Base-by-base conservation (phyloP, 1,140 invertebrate species). In the Brachystomella parvula region DNA sequence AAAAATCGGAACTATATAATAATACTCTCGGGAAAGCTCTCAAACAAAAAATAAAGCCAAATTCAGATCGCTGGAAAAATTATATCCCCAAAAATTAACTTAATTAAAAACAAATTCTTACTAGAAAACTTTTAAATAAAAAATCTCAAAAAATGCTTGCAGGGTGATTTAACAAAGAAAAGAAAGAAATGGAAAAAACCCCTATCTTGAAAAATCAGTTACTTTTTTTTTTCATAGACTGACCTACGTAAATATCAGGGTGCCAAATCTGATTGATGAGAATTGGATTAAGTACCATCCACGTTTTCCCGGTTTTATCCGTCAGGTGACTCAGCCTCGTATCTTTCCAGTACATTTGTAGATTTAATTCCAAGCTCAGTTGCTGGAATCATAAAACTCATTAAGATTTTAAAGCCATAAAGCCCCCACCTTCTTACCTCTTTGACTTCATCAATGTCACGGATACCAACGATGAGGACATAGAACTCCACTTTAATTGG, bases 171-270 rank as follows among this genome's bases (percentile, higher is more conserved):
- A n/a, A n/a, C n/a, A n/a, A n/a, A n/a, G n/a, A n/a, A n/a, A n/a
- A n/a, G n/a, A n/a, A n/a, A n/a, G n/a, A n/a, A n/a, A n/a, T n/a
- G n/a, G n/a, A n/a, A n/a, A n/a, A n/a, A n/a, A n/a, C n/a, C n/a
- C n/a, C n/a, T n/a, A n/a, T n/a, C n/a, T n/a, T n/a, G n/a, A n/a
- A 59, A 15, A 26, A 6, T 19, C 29, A 59, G 32, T 32, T 19
- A 19, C 15, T 32, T 9, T 30, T 12, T 9, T 32, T 47, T 47
- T 12, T 6, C 6, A 6, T 47, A 65, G 3, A 63, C 29, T 53
- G 57, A 70, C 70, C 72, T 19, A 71, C 72, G 60, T 68, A 72
- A 58, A 74, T 66, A 68, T 74, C 72, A 2, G 72, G 72, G 47
- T 70, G 64, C 72, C 72, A 74, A 15, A 74, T 70, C 33, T 65